A percentile compares a stretch with the other conserved stretches of the same genome.
Conservation (phyloP, 2,888 invertebrate genomes). For the Agrotis exclamationis region DNA sequence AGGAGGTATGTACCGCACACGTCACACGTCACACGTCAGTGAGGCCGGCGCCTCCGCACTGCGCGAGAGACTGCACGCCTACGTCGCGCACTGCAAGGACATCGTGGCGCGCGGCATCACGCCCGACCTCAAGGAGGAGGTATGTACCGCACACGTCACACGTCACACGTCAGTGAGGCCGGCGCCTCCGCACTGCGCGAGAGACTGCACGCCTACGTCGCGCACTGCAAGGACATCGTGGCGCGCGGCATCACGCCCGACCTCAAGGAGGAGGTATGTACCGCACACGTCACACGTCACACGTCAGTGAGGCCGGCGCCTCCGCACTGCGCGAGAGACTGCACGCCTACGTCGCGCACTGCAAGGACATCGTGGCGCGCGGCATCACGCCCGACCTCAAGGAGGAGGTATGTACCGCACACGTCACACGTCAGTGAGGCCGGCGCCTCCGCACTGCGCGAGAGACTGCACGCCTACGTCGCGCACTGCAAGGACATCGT, state of each 20-base stretch:
- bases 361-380: constrained; percentile 36
- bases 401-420: neutral
- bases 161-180: neutral
- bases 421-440: neutral
- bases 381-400: constrained; percentile 3
- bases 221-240: constrained; percentile 90
- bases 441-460: neutral
- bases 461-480: constrained; percentile 87
- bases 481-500: constrained; percentile 32
- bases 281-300: constrained; percentile 36
- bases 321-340: constrained; percentile 91
- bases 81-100: constrained; percentile 61
- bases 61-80: neutral
- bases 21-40: neutral
- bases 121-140: constrained; percentile 60
- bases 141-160: constrained; percentile 3
- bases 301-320: no score
- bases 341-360: constrained; percentile 83
- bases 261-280: constrained; percentile 93
- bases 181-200: constrained; percentile 88
- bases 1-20: constrained; percentile 78
- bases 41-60: no score
- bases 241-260: constrained; percentile 79
- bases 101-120: constrained; percentile 92
- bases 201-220: constrained; percentile 94